These are phyloP conservation scores for Sula dactylatra DNA, from an alignment of 2,113 vertebrate genomes.

Conservation along the genomic window DNA sequence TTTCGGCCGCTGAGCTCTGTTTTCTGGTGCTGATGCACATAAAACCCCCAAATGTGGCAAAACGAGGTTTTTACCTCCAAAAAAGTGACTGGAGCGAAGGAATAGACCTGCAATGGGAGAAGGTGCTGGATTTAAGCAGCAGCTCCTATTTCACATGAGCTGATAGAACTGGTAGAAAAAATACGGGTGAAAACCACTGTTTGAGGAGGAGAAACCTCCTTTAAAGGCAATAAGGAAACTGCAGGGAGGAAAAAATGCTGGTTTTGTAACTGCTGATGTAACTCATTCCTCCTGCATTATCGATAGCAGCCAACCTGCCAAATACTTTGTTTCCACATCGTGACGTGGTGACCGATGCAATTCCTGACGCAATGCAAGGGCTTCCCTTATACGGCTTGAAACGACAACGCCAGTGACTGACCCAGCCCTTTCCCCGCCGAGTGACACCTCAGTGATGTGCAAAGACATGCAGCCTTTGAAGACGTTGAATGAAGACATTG, in stretches of 20 bases:
- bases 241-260: not conserved
- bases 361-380: not conserved
- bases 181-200: fast-evolving
- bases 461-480: not conserved
- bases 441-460: not conserved
- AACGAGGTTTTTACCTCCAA: not conserved
- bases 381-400: slow-evolving; percentile 8
- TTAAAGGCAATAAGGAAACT: not conserved
- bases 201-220: not conserved
- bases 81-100: not conserved
- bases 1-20: fast-evolving
- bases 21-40: fast-evolving
- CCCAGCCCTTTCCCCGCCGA: not conserved
- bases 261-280: not conserved
- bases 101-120: not conserved
- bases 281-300: not conserved
- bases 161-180: not conserved
- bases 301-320: not conserved
- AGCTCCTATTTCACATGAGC: not conserved
- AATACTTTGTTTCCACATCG: not conserved
- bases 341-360: not conserved
- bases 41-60: not conserved
- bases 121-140: not conserved
- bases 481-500: too few relatives aligned
- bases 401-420: not conserved